Percentiles rank a stretch among this genome's conserved stretches.
Conservation (phyloP, 2,888 invertebrate genomes). For the Tipula lateralis region DNA sequence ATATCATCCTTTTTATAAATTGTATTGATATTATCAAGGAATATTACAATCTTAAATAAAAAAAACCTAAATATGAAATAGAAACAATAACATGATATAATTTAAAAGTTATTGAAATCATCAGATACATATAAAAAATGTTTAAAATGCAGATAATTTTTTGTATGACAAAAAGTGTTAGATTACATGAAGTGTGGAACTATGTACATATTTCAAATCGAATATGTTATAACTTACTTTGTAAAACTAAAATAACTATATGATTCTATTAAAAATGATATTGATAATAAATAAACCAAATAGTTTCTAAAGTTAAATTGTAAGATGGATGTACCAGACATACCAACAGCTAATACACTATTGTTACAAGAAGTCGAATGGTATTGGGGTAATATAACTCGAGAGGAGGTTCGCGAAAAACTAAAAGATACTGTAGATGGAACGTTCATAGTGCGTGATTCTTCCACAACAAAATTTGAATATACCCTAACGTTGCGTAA, state of each 20-base stretch:
- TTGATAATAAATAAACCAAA: not conserved
- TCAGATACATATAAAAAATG: not conserved
- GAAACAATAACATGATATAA: not conserved
- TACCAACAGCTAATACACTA: not conserved
- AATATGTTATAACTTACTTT: not conserved
- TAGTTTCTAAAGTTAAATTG: not conserved
- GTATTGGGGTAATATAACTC: conserved; percentile 94
- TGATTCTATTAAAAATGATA: not conserved
- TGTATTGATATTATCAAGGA: too few species aligned
- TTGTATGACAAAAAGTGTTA: not conserved
- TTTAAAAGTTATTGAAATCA: not conserved
- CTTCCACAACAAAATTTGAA: conserved; percentile 90
- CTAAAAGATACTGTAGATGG: conserved; percentile 88
- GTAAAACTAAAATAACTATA: not conserved
- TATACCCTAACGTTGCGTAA: conserved; percentile 93
- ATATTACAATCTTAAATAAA: too few species aligned
- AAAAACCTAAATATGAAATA: not conserved
- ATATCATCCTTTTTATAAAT: too few species aligned
- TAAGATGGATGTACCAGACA: not conserved
- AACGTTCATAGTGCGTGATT: conserved; percentile 93
- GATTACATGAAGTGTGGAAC: not conserved
- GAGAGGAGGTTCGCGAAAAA: conserved; percentile 90
- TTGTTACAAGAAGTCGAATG: conserved; percentile 68
- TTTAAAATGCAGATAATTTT: not conserved
- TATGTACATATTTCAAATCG: not conserved